phyloP scores from a whole-genome alignment of 2,888 invertebrate genomes.

The Aphidius colemani region DNA sequence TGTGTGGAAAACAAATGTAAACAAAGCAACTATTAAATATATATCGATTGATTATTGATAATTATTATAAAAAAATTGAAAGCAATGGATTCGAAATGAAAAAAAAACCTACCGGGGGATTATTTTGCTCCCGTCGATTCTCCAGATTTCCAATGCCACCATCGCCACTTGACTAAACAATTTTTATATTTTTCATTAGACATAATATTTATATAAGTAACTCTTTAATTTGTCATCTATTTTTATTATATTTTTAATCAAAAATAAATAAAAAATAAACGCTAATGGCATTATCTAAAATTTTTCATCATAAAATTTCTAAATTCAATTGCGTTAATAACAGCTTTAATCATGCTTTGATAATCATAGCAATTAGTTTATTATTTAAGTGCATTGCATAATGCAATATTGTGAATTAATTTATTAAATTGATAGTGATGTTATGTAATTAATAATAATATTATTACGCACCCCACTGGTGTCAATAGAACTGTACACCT shows the following conservation, averaged over 20 bases:
- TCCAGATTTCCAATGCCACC: conserved; percentile 59
- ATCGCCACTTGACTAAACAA: conserved; percentile 56
- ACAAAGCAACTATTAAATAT: too few species aligned
- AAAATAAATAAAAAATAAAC: conserved; percentile 20
- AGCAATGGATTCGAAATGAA: conserved; percentile 13
- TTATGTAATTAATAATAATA: neutral
- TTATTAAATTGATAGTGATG: conserved; percentile 14
- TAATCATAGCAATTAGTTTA: neutral
- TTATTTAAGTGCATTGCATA: neutral
- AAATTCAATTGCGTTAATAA: too few species aligned
- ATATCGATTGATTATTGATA: too few species aligned
- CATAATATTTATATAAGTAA: conserved; percentile 36
- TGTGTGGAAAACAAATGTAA: too few species aligned
- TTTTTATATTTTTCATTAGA: conserved; percentile 45
- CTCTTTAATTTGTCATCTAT: conserved; percentile 10
- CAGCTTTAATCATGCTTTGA: too few species aligned
- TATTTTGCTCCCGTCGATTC: conserved; percentile 53
- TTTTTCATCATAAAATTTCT: too few species aligned
- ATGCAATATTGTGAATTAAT: neutral
- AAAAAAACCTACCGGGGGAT: conserved; percentile 55
- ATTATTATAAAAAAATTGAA: too few species aligned
- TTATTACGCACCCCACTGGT: conserved; percentile 46
- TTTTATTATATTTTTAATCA: neutral
- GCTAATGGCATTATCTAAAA: neutral
- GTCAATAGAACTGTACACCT: conserved; percentile 49